Conservation (phyloP, 2,888 invertebrate genomes). For the Archaeoteleia sp. region DNA sequence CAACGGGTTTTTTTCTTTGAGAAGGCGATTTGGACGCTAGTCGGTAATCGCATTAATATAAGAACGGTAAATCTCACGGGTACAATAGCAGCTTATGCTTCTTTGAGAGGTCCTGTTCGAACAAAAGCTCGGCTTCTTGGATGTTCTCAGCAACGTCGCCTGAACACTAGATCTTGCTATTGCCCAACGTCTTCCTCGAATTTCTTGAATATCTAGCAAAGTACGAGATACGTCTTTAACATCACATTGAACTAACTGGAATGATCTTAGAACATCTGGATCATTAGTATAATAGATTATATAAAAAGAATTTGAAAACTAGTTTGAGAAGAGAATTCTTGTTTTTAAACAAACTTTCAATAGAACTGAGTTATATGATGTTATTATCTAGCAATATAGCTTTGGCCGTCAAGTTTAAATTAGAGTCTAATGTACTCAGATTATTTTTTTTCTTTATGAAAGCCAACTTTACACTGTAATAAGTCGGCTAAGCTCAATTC, state of each 20-base stretch:
- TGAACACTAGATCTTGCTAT: neutral
- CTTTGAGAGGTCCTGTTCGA: slow-evolving; percentile 42
- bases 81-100: slow-evolving; percentile 60
- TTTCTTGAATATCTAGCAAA: slow-evolving; percentile 16
- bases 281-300: neutral
- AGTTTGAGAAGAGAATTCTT: too few relatives aligned
- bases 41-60: slow-evolving; percentile 70
- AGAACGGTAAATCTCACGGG: slow-evolving; percentile 67
- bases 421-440: too few relatives aligned
- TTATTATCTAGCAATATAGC: too few relatives aligned
- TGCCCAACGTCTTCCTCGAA: neutral
- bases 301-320: neutral
- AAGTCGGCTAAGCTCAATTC: slow-evolving; percentile 34
- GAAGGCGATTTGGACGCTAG: slow-evolving; percentile 51
- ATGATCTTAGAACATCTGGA: too few relatives aligned
- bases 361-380: too few relatives aligned
- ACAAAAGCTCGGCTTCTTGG: slow-evolving; percentile 45
- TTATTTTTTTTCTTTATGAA: slow-evolving; percentile 21
- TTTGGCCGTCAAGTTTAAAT: too few relatives aligned
- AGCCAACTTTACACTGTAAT: slow-evolving; percentile 25
- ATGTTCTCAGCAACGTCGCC: slow-evolving; percentile 13
- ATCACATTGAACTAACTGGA: slow-evolving; percentile 33
- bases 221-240: slow-evolving; percentile 35
- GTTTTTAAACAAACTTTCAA: too few relatives aligned
- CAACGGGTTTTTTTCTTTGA: slow-evolving; percentile 50